Conservation (phyloP, 2,797 vertebrate species). For the Molossus alvarezi region DNA sequence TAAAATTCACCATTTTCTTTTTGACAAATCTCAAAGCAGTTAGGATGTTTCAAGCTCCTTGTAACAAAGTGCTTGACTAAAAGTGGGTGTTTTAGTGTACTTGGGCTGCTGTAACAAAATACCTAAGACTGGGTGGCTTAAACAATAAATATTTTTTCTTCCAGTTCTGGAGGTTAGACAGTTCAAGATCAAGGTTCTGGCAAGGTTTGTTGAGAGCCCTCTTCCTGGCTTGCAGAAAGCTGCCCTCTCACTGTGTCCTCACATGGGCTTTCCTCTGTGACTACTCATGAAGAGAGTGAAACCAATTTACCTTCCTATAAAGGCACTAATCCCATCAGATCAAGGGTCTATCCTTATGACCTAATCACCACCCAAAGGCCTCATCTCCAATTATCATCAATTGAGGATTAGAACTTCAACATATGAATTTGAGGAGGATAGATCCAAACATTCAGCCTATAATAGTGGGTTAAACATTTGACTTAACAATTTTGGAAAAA, state of each 20-base stretch:
- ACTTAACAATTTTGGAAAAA: slow-evolving; percentile 10
- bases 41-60: background rate
- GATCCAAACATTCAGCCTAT: background rate
- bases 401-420: background rate
- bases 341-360: background rate
- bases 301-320: background rate
- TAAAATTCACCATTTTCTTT: slow-evolving; percentile 36
- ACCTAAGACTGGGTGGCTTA: background rate
- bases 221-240: background rate
- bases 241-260: background rate
- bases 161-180: background rate
- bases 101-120: background rate
- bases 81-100: background rate
- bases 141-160: background rate
- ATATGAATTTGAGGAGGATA: background rate
- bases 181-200: background rate
- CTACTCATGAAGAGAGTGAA: background rate
- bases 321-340: background rate
- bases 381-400: background rate
- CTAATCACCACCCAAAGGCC: background rate
- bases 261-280: background rate
- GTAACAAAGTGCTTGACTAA: background rate
- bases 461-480: background rate
- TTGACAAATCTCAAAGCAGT: slow-evolving; percentile 33
- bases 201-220: background rate